Conservation (phyloP, 1,140 invertebrate genomes). For the Euura saliciscinereae region DNA sequence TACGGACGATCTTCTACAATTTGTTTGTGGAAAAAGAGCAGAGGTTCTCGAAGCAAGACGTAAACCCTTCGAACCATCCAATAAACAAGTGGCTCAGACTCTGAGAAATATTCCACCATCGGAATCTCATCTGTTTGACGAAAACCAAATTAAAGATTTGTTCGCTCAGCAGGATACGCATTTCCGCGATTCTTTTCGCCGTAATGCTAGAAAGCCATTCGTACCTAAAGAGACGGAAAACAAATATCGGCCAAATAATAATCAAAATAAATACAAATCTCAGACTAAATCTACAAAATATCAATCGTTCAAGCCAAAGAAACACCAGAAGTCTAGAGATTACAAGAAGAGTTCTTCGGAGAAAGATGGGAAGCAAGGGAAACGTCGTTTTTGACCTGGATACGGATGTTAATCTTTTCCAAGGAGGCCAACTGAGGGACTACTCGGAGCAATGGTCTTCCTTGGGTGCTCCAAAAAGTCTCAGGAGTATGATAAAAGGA, state of each 20-base stretch:
- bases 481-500: constrained; percentile 14
- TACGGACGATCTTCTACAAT: constrained; percentile 10
- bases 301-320: no score
- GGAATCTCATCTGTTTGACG: constrained; percentile 13
- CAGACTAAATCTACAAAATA: background rate
- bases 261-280: background rate
- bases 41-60: constrained; percentile 10
- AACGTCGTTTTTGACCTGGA: background rate
- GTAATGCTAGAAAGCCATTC: background rate
- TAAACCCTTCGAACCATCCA: constrained; percentile 6
- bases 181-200: background rate
- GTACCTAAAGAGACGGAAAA: background rate
- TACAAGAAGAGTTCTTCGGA: background rate
- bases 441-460: background rate
- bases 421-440: background rate
- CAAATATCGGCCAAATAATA: background rate
- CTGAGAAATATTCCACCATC: constrained; percentile 12
- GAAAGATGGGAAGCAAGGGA: background rate
- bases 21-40: background rate
- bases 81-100: background rate
- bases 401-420: background rate
- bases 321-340: background rate
- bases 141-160: background rate
- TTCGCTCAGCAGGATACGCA: background rate
- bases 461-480: constrained; percentile 10